phyloP scores from a whole-genome alignment of 2,797 vertebrate species.

The Neomorphus geoffroyi region DNA sequence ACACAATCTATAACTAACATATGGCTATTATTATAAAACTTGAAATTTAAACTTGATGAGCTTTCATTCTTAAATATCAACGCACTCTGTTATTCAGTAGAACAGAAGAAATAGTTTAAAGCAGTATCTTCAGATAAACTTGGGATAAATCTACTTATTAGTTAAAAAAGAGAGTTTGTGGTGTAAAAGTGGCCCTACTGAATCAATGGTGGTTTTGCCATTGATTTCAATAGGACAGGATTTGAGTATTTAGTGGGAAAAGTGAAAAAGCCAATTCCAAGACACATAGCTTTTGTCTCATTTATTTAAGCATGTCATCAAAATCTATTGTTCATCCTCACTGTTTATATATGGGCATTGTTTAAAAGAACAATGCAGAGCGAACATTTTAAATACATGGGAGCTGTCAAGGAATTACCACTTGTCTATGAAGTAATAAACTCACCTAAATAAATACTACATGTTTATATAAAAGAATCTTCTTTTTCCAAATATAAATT shows the following conservation, averaged over 20 bases:
- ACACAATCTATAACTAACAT: constrained; percentile 47
- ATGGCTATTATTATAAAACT: constrained; percentile 65
- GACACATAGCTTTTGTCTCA: neutral
- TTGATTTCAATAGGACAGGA: neutral
- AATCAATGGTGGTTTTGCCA: neutral
- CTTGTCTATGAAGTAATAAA: constrained; percentile 1
- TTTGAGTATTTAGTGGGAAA: neutral
- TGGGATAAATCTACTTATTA: neutral
- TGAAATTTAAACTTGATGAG: constrained; percentile 49
- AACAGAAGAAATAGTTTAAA: constrained; percentile 36
- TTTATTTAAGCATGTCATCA: neutral
- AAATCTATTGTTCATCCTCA: neutral
- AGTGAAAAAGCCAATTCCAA: neutral
- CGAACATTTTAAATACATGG: neutral
- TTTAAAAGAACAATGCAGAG: neutral
- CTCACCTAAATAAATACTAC: neutral
- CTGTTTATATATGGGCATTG: neutral
- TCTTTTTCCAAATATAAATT: constrained; percentile 29
- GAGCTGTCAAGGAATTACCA: constrained; percentile 37
- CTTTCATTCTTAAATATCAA: constrained; percentile 48
- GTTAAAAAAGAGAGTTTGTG: neutral
- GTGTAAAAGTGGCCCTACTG: neutral
- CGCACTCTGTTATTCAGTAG: neutral
- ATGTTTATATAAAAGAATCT: neutral
- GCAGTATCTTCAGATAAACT: neutral